A percentile compares a stretch with the other conserved stretches of the same genome.
Evolutionary conservation across 2,888 invertebrate species (phyloP).

Genomic region (Augochlorella aurata): DNA sequence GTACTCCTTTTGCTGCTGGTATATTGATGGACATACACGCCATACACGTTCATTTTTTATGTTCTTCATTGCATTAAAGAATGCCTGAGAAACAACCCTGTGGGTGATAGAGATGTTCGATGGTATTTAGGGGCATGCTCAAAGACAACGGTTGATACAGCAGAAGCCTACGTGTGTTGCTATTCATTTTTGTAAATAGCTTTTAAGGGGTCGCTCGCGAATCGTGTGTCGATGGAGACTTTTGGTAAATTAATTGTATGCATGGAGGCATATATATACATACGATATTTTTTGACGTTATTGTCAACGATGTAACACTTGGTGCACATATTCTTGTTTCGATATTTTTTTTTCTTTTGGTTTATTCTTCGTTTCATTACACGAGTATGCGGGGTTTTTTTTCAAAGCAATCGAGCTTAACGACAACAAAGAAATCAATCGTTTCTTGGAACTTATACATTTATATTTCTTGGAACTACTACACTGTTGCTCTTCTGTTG

Average conservation of each 20-base stretch:
- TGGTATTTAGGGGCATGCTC: slow-evolving; percentile 42
- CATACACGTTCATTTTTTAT: slow-evolving; percentile 26
- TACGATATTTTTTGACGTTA: slow-evolving; percentile 44
- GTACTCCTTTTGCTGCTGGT: slow-evolving; percentile 40
- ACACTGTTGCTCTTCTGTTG: slow-evolving; percentile 71
- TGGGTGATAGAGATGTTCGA: slow-evolving; percentile 36
- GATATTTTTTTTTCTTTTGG: not conserved
- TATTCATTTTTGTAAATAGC: slow-evolving; percentile 76
- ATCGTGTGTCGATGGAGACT: slow-evolving; percentile 53
- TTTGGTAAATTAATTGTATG: slow-evolving; percentile 42
- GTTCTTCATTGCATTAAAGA: slow-evolving; percentile 36
- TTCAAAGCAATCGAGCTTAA: slow-evolving; percentile 55
- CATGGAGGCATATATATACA: slow-evolving; percentile 44
- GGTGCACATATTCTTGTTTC: slow-evolving; percentile 55
- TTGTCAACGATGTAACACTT: slow-evolving; percentile 44
- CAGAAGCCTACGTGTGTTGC: slow-evolving; percentile 54
- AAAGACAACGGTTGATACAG: slow-evolving; percentile 38
- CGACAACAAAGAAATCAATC: slow-evolving; percentile 36
- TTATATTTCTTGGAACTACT: too few relatives aligned
- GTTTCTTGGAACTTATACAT: slow-evolving; percentile 29
- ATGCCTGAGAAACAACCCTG: slow-evolving; percentile 35
- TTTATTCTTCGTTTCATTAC: slow-evolving; percentile 23
- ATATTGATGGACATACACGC: slow-evolving; percentile 35
- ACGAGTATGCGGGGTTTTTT: not conserved
- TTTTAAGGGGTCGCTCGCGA: slow-evolving; percentile 67